These are phyloP conservation scores for Campylorhamphus procurvoides DNA, from an alignment of 2,113 vertebrate genomes.

Conservation along the genomic window DNA sequence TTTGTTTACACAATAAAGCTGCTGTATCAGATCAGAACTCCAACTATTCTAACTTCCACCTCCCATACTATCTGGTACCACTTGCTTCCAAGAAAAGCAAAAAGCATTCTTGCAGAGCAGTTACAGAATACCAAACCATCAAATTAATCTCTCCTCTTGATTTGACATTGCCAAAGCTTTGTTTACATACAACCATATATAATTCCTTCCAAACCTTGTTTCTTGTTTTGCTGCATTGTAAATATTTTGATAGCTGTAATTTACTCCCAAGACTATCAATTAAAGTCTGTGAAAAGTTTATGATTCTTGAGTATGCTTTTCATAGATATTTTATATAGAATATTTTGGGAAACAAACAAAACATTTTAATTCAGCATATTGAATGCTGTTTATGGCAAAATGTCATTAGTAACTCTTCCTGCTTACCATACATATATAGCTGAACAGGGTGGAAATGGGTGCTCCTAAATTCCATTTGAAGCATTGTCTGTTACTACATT, in stretches of 20 bases:
- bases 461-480: not conserved
- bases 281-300: not conserved
- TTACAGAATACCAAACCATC: not conserved
- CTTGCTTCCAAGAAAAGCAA: not conserved
- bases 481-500: not conserved
- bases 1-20: not conserved
- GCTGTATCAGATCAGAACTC: not conserved
- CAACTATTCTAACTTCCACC: not conserved
- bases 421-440: not conserved
- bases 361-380: not conserved
- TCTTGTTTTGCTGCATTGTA: not conserved
- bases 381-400: not conserved
- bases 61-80: not conserved
- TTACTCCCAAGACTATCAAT: not conserved
- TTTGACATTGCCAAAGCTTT: not conserved
- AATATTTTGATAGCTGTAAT: constrained; percentile 1
- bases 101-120: not conserved
- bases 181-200: not conserved
- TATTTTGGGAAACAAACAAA: not conserved
- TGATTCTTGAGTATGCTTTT: not conserved
- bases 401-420: not conserved
- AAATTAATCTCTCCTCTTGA: not conserved
- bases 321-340: not conserved
- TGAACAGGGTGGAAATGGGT: not conserved
- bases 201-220: not conserved